Conservation (phyloP, 2,797 vertebrate species). For the Tauraco hartlaubi region DNA sequence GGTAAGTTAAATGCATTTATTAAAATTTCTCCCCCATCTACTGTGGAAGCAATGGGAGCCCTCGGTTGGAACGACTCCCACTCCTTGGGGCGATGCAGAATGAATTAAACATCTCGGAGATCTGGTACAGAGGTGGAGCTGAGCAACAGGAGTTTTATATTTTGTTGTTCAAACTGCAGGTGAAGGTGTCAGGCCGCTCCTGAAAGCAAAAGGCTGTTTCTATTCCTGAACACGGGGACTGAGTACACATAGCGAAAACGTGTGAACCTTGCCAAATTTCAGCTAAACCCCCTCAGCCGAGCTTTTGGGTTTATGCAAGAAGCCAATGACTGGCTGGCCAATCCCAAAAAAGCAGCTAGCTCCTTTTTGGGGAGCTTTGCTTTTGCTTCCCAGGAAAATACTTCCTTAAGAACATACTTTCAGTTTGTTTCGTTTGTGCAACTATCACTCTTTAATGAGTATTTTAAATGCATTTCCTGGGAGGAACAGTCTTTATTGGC, state of each 20-base stretch:
- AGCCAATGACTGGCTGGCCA: neutral
- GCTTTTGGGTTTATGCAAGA: neutral
- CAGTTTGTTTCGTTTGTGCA: neutral
- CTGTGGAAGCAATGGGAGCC: neutral
- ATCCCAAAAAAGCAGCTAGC: neutral
- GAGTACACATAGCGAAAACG: neutral
- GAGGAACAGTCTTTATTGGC: neutral
- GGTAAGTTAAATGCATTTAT: neutral
- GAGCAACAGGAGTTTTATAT: neutral
- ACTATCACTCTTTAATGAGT: neutral
- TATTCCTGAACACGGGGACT: neutral
- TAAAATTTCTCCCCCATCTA: neutral
- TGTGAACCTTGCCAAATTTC: slow-evolving; percentile 13
- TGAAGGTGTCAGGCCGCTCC: neutral
- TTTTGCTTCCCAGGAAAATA: neutral
- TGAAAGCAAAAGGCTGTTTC: neutral
- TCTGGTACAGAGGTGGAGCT: neutral
- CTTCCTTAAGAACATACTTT: neutral
- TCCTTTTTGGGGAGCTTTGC: neutral
- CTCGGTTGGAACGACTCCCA: neutral
- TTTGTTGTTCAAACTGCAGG: neutral
- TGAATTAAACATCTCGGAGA: neutral
- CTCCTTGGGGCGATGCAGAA: neutral
- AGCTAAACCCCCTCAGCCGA: neutral
- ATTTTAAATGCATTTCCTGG: slow-evolving; percentile 7